phyloP scores from a whole-genome alignment of 2,113 vertebrate genomes.

The Isurus oxyrinchus region DNA sequence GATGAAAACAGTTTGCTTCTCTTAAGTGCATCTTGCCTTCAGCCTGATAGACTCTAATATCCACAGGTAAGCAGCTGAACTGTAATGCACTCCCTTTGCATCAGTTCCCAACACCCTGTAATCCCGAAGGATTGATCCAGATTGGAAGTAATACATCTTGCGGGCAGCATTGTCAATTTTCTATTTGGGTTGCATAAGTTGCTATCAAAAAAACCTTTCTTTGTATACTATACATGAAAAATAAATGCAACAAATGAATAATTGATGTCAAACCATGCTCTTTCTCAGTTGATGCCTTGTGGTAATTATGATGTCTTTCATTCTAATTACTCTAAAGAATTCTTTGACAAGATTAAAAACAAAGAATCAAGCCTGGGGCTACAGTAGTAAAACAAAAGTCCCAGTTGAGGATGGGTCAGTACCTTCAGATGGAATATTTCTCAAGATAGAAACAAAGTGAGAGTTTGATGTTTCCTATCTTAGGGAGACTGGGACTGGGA shows the following conservation, averaged over 20 bases:
- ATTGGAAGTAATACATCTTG: not conserved
- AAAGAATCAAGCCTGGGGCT: not conserved
- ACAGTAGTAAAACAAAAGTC: not conserved
- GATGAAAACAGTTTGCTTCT: not conserved
- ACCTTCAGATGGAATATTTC: not conserved
- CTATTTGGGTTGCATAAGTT: not conserved
- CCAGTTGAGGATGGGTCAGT: not conserved
- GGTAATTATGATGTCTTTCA: slow-evolving; percentile 20
- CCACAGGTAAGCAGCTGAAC: not conserved
- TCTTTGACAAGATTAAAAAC: not conserved
- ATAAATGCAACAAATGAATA: slow-evolving; percentile 15
- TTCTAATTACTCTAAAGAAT: not conserved
- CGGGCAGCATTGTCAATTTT: not conserved
- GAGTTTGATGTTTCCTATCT: not conserved
- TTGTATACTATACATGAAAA: slow-evolving; percentile 13
- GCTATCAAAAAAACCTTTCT: not conserved
- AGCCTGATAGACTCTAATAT: not conserved
- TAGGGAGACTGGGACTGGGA: not conserved
- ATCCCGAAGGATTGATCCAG: not conserved
- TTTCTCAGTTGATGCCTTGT: not conserved
- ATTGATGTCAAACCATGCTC: not conserved
- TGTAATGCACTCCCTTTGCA: not conserved
- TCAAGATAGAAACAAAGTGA: not conserved
- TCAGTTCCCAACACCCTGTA: not conserved
- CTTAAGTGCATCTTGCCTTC: not conserved